Conservation (phyloP, 2,113 vertebrate genomes). For the Ivindomyrus marchei region DNA sequence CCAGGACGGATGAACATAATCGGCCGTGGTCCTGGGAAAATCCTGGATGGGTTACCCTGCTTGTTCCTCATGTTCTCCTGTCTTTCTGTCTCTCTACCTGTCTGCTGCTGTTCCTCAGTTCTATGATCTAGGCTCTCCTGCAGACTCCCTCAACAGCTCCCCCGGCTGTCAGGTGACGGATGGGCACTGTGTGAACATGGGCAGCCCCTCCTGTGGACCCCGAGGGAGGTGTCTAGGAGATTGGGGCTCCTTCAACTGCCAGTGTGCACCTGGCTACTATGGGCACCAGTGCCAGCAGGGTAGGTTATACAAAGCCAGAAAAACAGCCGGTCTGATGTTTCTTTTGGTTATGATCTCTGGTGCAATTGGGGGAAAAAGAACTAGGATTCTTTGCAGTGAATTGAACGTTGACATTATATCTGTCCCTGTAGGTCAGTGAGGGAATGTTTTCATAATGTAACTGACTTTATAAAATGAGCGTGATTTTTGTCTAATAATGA, state of each 20-base stretch:
- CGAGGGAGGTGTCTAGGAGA: conserved; percentile 72
- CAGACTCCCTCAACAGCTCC: conserved; percentile 70
- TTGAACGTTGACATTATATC: background rate
- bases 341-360: background rate
- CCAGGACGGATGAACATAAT: too few species aligned
- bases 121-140: conserved; percentile 73
- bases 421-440: background rate
- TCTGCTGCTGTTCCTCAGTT: conserved; percentile 44
- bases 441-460: background rate
- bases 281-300: conserved; percentile 76
- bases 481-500: background rate
- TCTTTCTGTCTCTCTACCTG: background rate
- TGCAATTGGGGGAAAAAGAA: background rate
- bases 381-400: background rate
- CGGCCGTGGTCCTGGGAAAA: too few species aligned
- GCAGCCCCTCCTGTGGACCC: conserved; percentile 67
- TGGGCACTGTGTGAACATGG: conserved; percentile 73
- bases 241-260: conserved; percentile 74
- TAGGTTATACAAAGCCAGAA: conserved; percentile 32
- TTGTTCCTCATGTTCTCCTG: background rate
- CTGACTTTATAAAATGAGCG: background rate
- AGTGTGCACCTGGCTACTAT: conserved; percentile 66
- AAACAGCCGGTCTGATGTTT: background rate
- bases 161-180: conserved; percentile 71
- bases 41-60: too few species aligned